Conservation (phyloP, 2,113 vertebrate genomes). For the Anolis carolinensis region DNA sequence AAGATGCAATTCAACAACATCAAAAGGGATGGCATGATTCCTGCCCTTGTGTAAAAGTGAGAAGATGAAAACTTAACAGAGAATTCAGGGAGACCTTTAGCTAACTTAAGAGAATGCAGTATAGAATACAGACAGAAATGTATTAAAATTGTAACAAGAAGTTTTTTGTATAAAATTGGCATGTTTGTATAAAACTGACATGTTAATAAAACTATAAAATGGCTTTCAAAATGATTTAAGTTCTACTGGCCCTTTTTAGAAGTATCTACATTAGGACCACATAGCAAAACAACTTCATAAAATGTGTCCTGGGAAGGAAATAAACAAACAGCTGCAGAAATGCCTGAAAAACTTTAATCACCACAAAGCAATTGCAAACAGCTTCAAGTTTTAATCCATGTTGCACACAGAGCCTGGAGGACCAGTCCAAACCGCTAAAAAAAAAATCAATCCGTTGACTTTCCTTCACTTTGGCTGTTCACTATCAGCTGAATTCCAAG, state of each 20-base stretch:
- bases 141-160: background rate
- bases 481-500: constrained; percentile 50
- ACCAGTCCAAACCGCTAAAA: constrained; percentile 21
- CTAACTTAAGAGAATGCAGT: background rate
- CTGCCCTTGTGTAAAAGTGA: background rate
- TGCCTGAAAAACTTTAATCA: background rate
- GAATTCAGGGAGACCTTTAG: background rate
- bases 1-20: too few relatives aligned
- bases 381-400: background rate
- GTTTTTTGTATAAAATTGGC: background rate
- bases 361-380: background rate
- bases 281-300: background rate
- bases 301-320: background rate
- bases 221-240: background rate
- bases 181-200: background rate
- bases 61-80: background rate
- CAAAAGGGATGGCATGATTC: too few relatives aligned
- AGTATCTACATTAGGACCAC: background rate
- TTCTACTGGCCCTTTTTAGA: background rate
- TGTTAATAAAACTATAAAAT: background rate
- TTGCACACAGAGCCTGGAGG: constrained; percentile 60
- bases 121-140: too few relatives aligned
- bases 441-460: background rate
- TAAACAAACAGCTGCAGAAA: constrained; percentile 2
- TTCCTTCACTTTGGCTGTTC: constrained; percentile 14